Evolutionary conservation across 1,140 invertebrate species (phyloP).

Genomic region (Orius laevigatus): DNA sequence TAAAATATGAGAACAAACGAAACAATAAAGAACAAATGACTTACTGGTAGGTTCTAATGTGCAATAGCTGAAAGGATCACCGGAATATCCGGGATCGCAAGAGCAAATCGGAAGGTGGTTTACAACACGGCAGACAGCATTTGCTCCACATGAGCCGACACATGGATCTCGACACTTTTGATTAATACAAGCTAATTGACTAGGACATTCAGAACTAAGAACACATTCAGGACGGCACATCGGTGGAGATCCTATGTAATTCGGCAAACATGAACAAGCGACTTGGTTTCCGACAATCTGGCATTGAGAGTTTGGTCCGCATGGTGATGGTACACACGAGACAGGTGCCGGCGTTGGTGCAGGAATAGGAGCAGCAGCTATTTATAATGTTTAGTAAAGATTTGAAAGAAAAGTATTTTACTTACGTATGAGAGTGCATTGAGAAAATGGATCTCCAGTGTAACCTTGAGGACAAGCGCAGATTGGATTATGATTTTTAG

Average conservation of each 20-base stretch:
- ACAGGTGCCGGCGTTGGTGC: conserved; percentile 22
- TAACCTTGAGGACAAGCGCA: conserved; percentile 35
- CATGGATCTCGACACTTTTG: conserved; percentile 28
- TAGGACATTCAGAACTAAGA: conserved; percentile 28
- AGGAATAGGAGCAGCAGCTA: conserved; percentile 17
- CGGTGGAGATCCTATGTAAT: conserved; percentile 29
- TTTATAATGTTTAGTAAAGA: conserved; percentile 6
- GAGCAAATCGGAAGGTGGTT: conserved; percentile 33
- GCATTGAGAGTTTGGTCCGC: conserved; percentile 37
- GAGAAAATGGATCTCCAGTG: conserved; percentile 39
- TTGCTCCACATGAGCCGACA: conserved; percentile 28
- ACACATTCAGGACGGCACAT: conserved; percentile 33
- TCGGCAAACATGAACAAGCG: conserved; percentile 28
- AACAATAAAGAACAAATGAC: conserved; percentile 24
- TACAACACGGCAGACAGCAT: conserved; percentile 32
- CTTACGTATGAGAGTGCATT: conserved; percentile 31
- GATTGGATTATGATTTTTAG: conserved; percentile 39
- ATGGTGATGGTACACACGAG: conserved; percentile 33
- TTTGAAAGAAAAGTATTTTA: conserved; percentile 20
- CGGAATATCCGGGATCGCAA: conserved; percentile 30
- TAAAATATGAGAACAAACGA: conserved; percentile 25
- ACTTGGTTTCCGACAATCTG: conserved; percentile 26
- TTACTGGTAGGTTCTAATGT: conserved; percentile 28
- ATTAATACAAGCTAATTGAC: conserved; percentile 28
- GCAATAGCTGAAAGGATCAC: conserved; percentile 35